These are phyloP conservation scores for Pyrgilauda ruficollis DNA, from an alignment of 2,113 vertebrate species.

Conservation along the genomic window DNA sequence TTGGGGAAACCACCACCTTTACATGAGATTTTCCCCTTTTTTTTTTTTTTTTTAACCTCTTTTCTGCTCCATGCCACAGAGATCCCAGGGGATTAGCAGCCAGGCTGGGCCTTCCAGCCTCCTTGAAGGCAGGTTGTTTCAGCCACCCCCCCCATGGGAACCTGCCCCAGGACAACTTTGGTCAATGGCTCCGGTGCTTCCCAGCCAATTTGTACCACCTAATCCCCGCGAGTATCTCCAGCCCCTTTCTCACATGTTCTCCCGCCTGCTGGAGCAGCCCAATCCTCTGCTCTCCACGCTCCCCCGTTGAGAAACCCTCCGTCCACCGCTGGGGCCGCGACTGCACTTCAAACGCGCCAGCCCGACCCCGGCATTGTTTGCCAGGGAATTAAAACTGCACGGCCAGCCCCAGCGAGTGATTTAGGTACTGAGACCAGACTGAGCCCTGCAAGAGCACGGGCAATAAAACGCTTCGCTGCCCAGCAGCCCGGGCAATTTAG, in stretches of 20 bases:
- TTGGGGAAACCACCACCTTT: constrained; percentile 58
- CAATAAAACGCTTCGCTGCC: constrained; percentile 62
- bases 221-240: constrained; percentile 63
- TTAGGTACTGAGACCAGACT: constrained; percentile 64
- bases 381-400: constrained; percentile 54
- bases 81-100: constrained; percentile 70
- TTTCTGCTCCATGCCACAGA: constrained; percentile 49
- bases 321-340: neutral
- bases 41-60: constrained; percentile 43
- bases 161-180: constrained; percentile 43
- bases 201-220: constrained; percentile 72
- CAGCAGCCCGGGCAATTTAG: constrained; percentile 44
- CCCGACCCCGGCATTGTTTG: constrained; percentile 24
- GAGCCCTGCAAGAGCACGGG: neutral
- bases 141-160: constrained; percentile 67
- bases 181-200: constrained; percentile 68
- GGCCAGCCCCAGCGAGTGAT: constrained; percentile 46
- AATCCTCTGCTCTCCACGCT: constrained; percentile 27
- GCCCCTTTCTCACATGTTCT: constrained; percentile 55
- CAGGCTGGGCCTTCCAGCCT: constrained; percentile 44
- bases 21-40: constrained; percentile 36
- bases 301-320: constrained; percentile 3
- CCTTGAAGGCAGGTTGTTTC: constrained; percentile 48
- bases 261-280: constrained; percentile 19
- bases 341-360: constrained; percentile 48